phyloP scores from a whole-genome alignment of 2,113 vertebrate species.

The Dipodomys merriami region DNA sequence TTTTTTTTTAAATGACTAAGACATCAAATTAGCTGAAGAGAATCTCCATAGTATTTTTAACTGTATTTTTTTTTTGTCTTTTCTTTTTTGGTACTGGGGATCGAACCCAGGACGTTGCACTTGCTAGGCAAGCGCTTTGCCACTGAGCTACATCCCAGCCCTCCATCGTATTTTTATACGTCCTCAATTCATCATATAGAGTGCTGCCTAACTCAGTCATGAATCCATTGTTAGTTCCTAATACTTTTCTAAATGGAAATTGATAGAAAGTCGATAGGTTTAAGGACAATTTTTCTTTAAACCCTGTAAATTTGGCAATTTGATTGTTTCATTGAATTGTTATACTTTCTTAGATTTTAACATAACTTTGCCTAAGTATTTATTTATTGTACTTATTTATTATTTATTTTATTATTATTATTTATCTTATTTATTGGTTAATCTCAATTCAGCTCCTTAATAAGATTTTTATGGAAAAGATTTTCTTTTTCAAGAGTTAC shows the following conservation, averaged over 20 bases:
- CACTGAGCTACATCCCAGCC: too few species aligned
- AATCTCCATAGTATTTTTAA: neutral
- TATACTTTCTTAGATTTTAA: neutral
- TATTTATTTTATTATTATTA: conserved; percentile 17
- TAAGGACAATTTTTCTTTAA: conserved; percentile 32
- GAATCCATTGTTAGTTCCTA: neutral
- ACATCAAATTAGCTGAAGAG: neutral
- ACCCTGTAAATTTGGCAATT: neutral
- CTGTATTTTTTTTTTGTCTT: too few species aligned
- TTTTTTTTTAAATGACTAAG: neutral
- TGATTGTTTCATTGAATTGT: neutral
- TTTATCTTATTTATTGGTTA: conserved; percentile 28
- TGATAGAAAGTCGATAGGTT: neutral
- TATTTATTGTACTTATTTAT: neutral
- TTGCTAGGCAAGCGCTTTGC: too few species aligned
- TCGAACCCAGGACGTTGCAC: neutral
- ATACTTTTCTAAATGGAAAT: conserved; percentile 32
- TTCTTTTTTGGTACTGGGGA: too few species aligned
- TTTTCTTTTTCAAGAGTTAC: neutral
- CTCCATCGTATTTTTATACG: neutral
- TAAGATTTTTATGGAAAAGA: conserved; percentile 21
- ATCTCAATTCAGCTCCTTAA: conserved; percentile 13
- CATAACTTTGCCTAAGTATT: neutral
- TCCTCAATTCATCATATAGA: conserved; percentile 36
- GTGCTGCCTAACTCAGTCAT: neutral